Evolutionary conservation across 2,888 invertebrate genomes (phyloP), one percentile per base, ranked within the genome.

Genomic region (Phengaris alcon): DNA sequence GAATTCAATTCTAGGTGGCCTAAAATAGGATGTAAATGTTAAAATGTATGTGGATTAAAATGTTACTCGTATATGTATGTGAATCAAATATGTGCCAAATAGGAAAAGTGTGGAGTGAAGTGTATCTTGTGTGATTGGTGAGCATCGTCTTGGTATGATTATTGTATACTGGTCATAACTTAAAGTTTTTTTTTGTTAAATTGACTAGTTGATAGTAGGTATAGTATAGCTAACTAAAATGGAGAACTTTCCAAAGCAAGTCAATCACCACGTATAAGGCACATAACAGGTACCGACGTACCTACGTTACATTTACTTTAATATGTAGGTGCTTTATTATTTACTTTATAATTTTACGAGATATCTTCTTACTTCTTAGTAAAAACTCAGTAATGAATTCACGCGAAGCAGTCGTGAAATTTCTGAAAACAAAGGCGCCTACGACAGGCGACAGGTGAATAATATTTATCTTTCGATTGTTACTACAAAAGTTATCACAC

Each of bases 391-490:
- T 64, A 6, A 22, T 35, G 12, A 64, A 64, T 64, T 64, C 12
- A 64, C 64, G 64, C 35, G 44, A 44, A 64, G 35, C 12, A 13
- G 64, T 64, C 64, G 35, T 44, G 64, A 64, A 64, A 64, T 64
- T 44, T 64, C 44, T 64, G 64, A 64, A 64, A 64, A 64, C 64
- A 64, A 64, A 64, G 64, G 22, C 22, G 22, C 59, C 10, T 59
- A 6, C 13, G 64, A 44, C 64, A 35, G 1, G 35, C n/a, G n/a
- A 55, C 57, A 15, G 22, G 15, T 44, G 12, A 44, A 64, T 64
- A 64, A 64, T 64, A 64, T 64, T 64, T 64, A 44, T 44, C 64
- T 64, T 64, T 35, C 6, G 64, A 64, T 35, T 64, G 64, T 44
- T 64, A 44, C 35, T 2, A 35, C 64, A 64, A 1, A 52, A 64